Percentiles rank a stretch among this genome's conserved stretches.
Evolutionary conservation across 2,797 vertebrate species (phyloP).

Genomic region (Echiichthys vipera): DNA sequence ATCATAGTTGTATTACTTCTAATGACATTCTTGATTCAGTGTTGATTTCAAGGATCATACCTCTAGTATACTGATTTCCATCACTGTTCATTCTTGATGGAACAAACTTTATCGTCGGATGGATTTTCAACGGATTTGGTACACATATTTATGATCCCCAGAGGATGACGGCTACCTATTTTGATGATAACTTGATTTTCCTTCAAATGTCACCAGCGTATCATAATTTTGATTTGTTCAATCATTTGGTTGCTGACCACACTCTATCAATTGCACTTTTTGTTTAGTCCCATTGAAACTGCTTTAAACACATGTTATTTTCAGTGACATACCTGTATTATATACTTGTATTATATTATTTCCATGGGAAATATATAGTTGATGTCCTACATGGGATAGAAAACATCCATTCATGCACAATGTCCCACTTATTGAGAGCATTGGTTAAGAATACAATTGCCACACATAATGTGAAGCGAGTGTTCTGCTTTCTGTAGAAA

Average conservation of each 20-base stretch:
- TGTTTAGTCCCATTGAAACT: neutral
- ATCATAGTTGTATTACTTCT: neutral
- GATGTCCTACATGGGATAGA: conserved; percentile 17
- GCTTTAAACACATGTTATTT: too few relatives aligned
- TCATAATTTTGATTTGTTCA: too few relatives aligned
- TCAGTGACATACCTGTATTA: too few relatives aligned
- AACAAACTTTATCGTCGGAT: too few relatives aligned
- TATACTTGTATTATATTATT: neutral
- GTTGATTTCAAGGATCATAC: neutral
- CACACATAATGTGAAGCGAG: too few relatives aligned
- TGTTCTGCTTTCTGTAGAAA: conserved; percentile 23
- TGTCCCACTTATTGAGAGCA: conserved; percentile 23
- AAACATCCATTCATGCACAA: conserved; percentile 27
- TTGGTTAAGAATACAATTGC: conserved; percentile 20
- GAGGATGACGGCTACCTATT: too few relatives aligned
- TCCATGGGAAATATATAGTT: too few relatives aligned
- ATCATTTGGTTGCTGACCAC: too few relatives aligned
- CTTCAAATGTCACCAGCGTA: too few relatives aligned
- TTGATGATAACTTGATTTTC: too few relatives aligned
- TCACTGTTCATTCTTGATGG: neutral
- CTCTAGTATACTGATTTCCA: neutral
- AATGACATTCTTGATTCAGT: neutral
- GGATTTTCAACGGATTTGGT: too few relatives aligned
- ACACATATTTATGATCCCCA: too few relatives aligned
- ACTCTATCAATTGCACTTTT: neutral